Base-by-base conservation (phyloP, 1,140 invertebrate species). In the Hyposmocoma kahamanoa region DNA sequence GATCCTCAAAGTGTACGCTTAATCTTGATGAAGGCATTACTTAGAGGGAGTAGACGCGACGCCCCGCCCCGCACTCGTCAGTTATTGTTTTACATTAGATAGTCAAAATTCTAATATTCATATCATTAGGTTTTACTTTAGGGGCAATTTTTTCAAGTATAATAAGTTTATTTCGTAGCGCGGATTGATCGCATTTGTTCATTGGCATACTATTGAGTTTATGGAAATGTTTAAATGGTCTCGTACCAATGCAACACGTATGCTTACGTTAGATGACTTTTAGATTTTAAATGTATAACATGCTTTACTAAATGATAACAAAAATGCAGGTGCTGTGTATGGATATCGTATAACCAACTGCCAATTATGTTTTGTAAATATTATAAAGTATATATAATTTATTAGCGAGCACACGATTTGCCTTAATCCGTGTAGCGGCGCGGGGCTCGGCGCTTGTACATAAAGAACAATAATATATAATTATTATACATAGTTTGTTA, bases 81-180 rank as follows among this genome's bases (percentile, higher is more conserved):
- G 66, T 68, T 68, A 62, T 72, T 77, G 69, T 64, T n/a, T 62
- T 62, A 75, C 63, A 56, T 71, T 83, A 84, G 81, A 81, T 84
- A 84, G 81, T 72, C 73, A 65, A 84, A 83, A 84, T 84, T 84
- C 49, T 81, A 72, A 76, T 78, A 72, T 84, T 81, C 81, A 84
- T 84, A 84, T 84, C 81, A 84, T 80, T 84, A 84, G 81, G 62
- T 84, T 81, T 74, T 82, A 82, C 71, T 82, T 84, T 82, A 82
- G 78, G 63, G 62, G 66, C 64, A 68, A 77, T 72, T 84, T 74
- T 67, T 69, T 47, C 49, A 59, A 67, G 49, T 63, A 62, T 64
- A 62, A 55, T 72, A 68, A 59, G 58, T 72, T 76, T 53, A 67
- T 66, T 59, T 62, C 70, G 68, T 56, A 62, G 44, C 60, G 52